Conservation (phyloP, 2,113 vertebrate genomes). For the Macheiramphus alcinus region DNA sequence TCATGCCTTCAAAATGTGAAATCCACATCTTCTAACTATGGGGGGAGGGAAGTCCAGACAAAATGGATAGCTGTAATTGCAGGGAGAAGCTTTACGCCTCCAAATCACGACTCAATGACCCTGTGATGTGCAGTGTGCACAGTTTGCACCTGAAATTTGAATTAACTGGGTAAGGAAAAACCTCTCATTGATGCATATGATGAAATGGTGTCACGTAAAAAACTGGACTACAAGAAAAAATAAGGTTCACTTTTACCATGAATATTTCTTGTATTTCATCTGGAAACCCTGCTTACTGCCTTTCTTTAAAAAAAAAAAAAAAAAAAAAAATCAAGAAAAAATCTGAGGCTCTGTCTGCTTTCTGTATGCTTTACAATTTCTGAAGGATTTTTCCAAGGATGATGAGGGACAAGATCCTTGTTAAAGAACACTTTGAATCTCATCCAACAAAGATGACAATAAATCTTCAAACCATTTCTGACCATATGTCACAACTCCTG, state of each 20-base stretch:
- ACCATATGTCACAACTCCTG: slow-evolving; percentile 83
- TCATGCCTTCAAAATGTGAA: not conserved
- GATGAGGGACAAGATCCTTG: slow-evolving; percentile 68
- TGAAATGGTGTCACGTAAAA: not conserved
- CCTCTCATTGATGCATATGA: not conserved
- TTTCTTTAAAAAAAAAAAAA: not conserved
- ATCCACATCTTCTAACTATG: not conserved
- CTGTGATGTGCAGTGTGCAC: not conserved
- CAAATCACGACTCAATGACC: not conserved
- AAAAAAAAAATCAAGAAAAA: not conserved
- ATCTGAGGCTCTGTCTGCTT: not conserved
- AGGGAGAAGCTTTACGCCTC: not conserved
- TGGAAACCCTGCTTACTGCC: not conserved
- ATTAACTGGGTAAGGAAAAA: not conserved
- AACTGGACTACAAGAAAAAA: not conserved
- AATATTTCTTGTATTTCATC: not conserved
- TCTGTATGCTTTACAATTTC: slow-evolving; percentile 53
- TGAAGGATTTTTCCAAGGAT: slow-evolving; percentile 76
- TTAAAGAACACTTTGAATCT: slow-evolving; percentile 75
- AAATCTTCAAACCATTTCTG: slow-evolving; percentile 84
- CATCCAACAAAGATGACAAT: slow-evolving; percentile 77
- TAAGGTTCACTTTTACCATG: not conserved
- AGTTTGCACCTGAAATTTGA: not conserved
- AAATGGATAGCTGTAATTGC: not conserved
- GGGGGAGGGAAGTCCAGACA: not conserved